A percentile compares a stretch with the other conserved stretches of the same genome.
phyloP scores from a whole-genome alignment of 2,113 vertebrate genomes.

The western clawed frog (Xenopus tropicalis) region DNA sequence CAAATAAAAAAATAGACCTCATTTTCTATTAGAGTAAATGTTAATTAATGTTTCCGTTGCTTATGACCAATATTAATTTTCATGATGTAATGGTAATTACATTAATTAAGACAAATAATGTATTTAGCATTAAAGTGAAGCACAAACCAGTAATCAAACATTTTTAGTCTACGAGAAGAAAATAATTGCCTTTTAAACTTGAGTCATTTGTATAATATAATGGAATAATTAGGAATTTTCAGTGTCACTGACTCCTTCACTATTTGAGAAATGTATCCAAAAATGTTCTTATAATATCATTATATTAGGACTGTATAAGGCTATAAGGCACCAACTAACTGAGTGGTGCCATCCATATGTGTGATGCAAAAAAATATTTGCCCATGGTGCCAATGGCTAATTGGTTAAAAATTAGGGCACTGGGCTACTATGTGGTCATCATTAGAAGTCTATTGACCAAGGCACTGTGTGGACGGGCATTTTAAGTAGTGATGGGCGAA shows the following conservation, averaged over 20 bases:
- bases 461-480: too few relatives aligned
- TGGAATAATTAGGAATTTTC: background rate
- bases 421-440: too few relatives aligned
- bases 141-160: constrained; percentile 12
- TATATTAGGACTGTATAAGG: too few relatives aligned
- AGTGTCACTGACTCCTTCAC: background rate
- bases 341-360: too few relatives aligned
- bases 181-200: background rate
- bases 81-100: constrained; percentile 32
- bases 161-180: background rate
- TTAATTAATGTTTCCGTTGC: constrained; percentile 31
- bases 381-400: too few relatives aligned
- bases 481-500: too few relatives aligned
- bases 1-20: background rate
- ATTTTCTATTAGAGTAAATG: constrained; percentile 3
- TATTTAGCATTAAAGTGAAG: constrained; percentile 29
- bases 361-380: too few relatives aligned
- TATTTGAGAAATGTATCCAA: background rate
- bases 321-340: too few relatives aligned
- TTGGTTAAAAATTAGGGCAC: too few relatives aligned
- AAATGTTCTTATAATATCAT: background rate
- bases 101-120: constrained; percentile 42
- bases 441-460: too few relatives aligned
- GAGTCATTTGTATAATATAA: background rate
- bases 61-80: constrained; percentile 40